Evolutionary conservation across 2,888 invertebrate genomes (phyloP).

Genomic region (Dolichopus griseipennis): DNA sequence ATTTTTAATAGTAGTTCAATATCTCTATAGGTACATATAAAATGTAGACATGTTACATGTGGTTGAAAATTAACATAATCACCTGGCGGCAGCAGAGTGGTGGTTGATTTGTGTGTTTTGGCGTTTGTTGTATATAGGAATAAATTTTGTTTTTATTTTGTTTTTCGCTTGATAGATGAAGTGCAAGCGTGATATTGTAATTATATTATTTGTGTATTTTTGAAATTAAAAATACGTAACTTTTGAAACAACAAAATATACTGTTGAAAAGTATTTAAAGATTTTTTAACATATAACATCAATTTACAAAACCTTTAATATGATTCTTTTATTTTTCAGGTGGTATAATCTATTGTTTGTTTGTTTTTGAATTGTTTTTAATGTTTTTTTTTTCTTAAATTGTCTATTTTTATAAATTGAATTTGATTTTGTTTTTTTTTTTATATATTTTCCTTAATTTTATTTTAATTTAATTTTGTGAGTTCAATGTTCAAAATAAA

Average conservation of each 20-base stretch:
- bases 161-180: neutral
- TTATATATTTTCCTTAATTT: too few relatives aligned
- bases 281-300: neutral
- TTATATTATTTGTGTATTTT: neutral
- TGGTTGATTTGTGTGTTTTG: neutral
- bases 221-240: neutral
- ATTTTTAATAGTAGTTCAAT: too few relatives aligned
- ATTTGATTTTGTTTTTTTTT: too few relatives aligned
- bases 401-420: too few relatives aligned
- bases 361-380: too few relatives aligned
- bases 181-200: neutral
- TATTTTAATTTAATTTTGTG: too few relatives aligned
- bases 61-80: conserved; percentile 6
- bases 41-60: neutral
- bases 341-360: neutral
- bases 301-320: neutral
- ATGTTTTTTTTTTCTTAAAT: too few relatives aligned
- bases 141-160: neutral
- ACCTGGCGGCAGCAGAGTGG: neutral
- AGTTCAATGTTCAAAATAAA: too few relatives aligned
- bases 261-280: neutral
- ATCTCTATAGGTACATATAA: neutral
- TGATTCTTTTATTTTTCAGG: neutral
- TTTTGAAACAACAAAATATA: too few relatives aligned
- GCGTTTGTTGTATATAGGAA: too few relatives aligned